These are phyloP conservation scores for Caenorhabditis wallacei DNA, from an alignment of 2,888 invertebrate genomes.

Conservation along the genomic window DNA sequence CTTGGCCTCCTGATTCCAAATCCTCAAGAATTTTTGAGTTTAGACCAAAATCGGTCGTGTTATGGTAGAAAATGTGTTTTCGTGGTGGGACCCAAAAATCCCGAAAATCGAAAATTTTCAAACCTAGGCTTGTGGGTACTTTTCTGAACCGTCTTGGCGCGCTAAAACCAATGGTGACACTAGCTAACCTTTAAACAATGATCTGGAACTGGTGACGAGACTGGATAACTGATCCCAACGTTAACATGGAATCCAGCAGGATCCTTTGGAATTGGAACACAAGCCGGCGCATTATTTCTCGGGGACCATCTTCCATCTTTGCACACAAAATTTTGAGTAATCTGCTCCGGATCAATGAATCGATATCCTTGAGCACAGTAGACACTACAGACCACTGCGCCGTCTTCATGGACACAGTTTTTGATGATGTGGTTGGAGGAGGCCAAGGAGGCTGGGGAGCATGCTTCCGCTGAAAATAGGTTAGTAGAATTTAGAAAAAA, in stretches of 20 bases:
- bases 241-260: slow-evolving; percentile 83
- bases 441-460: slow-evolving; percentile 95
- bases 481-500: not conserved
- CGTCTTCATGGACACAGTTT: slow-evolving; percentile 87
- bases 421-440: slow-evolving; percentile 90
- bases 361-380: slow-evolving; percentile 79
- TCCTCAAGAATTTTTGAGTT: too few relatives aligned
- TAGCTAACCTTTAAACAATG: slow-evolving; percentile 80
- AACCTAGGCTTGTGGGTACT: too few relatives aligned
- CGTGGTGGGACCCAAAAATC: too few relatives aligned
- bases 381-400: slow-evolving; percentile 85
- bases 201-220: slow-evolving; percentile 73
- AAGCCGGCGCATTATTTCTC: slow-evolving; percentile 93
- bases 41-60: too few relatives aligned
- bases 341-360: slow-evolving; percentile 76
- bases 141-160: too few relatives aligned
- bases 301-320: slow-evolving; percentile 90
- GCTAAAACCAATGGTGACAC: too few relatives aligned
- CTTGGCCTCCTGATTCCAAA: too few relatives aligned
- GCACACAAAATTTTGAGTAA: slow-evolving; percentile 70
- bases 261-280: slow-evolving; percentile 90
- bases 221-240: slow-evolving; percentile 79
- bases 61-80: too few relatives aligned
- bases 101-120: too few relatives aligned
- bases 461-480: slow-evolving; percentile 84